phyloP scores from a whole-genome alignment of 1,140 invertebrate genomes.

The Diachasma alloeum region DNA sequence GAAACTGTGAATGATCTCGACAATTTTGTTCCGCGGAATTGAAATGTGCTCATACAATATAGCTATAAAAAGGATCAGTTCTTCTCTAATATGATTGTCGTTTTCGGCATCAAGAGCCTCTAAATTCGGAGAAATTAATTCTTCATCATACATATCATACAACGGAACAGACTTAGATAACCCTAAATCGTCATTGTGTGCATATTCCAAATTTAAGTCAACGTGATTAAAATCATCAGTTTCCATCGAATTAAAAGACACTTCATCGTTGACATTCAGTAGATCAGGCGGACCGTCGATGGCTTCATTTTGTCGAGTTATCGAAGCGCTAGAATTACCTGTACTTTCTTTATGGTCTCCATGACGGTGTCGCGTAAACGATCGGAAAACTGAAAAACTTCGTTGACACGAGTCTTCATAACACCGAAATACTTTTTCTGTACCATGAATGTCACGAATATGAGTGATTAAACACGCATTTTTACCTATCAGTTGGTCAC shows the following conservation, averaged over 20 bases:
- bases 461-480: not conserved
- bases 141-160: not conserved
- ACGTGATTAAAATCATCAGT: no score
- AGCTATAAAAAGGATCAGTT: slow-evolving; percentile 26
- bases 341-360: not conserved
- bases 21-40: slow-evolving; percentile 29
- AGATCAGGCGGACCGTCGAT: no score
- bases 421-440: not conserved
- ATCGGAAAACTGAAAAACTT: not conserved
- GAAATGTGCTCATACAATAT: slow-evolving; percentile 26
- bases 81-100: slow-evolving; percentile 12
- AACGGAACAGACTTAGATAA: not conserved
- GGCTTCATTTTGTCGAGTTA: not conserved
- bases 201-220: not conserved
- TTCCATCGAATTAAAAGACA: no score
- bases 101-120: not conserved
- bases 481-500: not conserved
- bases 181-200: not conserved
- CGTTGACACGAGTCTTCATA: not conserved
- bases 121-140: not conserved
- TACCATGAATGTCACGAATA: not conserved
- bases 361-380: not conserved
- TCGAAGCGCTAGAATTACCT: not conserved
- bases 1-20: slow-evolving; percentile 4
- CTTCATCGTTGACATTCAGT: no score